Conservation (phyloP, 2,888 invertebrate species). For the Melinopterus prodromus region DNA sequence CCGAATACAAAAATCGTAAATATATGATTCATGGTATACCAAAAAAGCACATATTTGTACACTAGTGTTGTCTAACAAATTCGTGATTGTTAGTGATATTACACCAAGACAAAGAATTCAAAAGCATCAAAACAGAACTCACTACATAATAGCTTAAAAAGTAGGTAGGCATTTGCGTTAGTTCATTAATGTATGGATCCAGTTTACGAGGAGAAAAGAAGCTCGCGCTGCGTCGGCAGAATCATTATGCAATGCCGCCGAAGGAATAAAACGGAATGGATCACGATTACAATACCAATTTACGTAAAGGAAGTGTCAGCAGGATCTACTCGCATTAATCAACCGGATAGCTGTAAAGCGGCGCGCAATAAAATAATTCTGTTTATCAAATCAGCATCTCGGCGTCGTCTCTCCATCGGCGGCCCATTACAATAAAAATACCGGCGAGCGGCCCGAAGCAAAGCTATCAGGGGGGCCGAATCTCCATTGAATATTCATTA, state of each 20-base stretch:
- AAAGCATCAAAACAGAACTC: too few species aligned
- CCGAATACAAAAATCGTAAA: too few species aligned
- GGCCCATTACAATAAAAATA: conserved; percentile 4
- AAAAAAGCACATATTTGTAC: too few species aligned
- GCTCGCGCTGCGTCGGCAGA: neutral
- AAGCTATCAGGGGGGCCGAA: conserved; percentile 4
- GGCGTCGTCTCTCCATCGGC: neutral
- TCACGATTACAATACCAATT: neutral
- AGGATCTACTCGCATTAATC: neutral
- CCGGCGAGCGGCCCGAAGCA: neutral
- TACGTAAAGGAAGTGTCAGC: conserved; percentile 4
- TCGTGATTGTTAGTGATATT: too few species aligned
- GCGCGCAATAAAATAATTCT: conserved; percentile 4
- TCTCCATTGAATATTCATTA: neutral
- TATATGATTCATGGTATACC: too few species aligned
- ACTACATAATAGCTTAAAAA: too few species aligned
- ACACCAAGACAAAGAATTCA: too few species aligned
- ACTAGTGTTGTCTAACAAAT: too few species aligned
- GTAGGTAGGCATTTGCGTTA: too few species aligned
- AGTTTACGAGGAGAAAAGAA: neutral
- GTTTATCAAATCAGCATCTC: conserved; percentile 4
- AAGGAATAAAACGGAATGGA: neutral
- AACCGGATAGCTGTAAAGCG: neutral
- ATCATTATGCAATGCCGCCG: neutral
- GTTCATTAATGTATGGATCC: neutral